Conservation (phyloP, 2,113 vertebrate species). For the Micromys minutus region DNA sequence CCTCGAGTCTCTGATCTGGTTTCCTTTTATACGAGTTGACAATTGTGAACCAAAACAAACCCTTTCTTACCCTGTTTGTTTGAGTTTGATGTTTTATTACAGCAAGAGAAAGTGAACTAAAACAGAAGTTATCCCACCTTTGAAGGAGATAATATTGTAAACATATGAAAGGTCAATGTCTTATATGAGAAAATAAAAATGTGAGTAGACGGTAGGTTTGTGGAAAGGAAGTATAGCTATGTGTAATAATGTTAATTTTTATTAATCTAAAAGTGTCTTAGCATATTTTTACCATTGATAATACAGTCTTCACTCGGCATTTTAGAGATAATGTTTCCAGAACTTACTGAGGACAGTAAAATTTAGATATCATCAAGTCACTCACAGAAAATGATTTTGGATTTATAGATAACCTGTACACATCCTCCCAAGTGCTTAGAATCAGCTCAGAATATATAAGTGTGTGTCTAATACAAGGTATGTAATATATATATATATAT, state of each 20-base stretch:
- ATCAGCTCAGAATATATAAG: too few species aligned
- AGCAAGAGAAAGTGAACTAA: background rate
- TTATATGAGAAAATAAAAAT: background rate
- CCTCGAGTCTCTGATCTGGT: background rate
- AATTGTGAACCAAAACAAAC: background rate
- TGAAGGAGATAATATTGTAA: accelerated
- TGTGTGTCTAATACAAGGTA: background rate
- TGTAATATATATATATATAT: too few species aligned
- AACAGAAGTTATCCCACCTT: background rate
- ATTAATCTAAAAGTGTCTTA: background rate
- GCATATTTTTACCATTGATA: background rate
- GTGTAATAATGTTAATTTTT: background rate
- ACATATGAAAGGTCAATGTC: background rate
- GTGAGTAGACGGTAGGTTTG: background rate
- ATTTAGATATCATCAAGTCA: background rate
- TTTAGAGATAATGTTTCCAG: background rate
- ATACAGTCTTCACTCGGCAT: background rate
- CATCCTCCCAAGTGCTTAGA: background rate
- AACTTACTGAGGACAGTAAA: too few species aligned
- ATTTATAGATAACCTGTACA: background rate
- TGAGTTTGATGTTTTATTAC: background rate
- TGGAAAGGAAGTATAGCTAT: background rate
- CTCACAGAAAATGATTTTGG: background rate
- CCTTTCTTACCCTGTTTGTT: background rate
- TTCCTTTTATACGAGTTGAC: background rate